These are phyloP conservation scores for Heliocidaris tuberculata DNA, from an alignment of 35 echinoderm and acorn worm species.

Conservation along the genomic window DNA sequence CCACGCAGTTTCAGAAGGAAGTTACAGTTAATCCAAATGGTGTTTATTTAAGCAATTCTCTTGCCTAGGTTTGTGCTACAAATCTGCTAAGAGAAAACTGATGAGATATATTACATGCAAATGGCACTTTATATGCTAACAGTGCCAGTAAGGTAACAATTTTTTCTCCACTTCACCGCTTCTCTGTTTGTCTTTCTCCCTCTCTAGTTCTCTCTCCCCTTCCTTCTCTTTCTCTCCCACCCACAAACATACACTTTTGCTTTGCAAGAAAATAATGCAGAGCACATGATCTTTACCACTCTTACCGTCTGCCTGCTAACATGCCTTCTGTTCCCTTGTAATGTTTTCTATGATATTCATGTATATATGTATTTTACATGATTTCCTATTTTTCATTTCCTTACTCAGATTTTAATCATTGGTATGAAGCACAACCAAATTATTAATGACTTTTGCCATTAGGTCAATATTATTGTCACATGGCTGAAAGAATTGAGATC, in stretches of 20 bases:
- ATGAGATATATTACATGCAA: background rate
- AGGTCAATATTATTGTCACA: background rate
- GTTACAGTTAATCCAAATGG: background rate
- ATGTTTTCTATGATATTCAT: background rate
- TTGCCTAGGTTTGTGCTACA: too few relatives aligned
- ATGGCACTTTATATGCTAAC: background rate
- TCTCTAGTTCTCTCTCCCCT: background rate
- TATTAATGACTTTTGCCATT: background rate
- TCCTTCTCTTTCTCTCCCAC: too few relatives aligned
- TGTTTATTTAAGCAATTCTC: background rate
- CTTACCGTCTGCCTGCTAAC: background rate
- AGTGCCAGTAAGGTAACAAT: background rate
- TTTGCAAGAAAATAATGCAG: background rate
- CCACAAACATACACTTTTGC: background rate
- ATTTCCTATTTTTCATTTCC: background rate
- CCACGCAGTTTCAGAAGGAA: background rate
- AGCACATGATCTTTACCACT: background rate
- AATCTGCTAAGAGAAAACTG: too few relatives aligned
- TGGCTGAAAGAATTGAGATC: background rate
- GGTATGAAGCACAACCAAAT: background rate
- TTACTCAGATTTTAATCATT: background rate
- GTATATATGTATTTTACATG: background rate
- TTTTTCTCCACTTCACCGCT: background rate
- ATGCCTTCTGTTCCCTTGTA: background rate
- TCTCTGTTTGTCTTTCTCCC: background rate